Conservation (phyloP, 2,797 vertebrate genomes). For the Momotus momota region DNA sequence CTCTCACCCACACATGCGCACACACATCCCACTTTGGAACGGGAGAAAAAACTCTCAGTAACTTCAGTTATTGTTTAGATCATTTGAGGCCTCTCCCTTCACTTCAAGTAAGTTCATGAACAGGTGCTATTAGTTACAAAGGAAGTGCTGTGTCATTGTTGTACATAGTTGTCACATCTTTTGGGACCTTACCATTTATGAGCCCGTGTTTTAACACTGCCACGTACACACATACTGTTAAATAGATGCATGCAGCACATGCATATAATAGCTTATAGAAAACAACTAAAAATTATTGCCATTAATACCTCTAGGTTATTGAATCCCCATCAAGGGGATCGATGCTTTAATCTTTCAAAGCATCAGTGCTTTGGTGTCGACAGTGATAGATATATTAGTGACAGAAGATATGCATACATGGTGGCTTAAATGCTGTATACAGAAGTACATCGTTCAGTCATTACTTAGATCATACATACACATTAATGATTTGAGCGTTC, state of each 20-base stretch:
- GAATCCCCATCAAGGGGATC: constrained; percentile 41
- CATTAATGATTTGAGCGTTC: constrained; percentile 22
- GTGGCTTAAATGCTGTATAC: constrained; percentile 61
- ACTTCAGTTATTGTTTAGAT: background rate
- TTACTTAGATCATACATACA: constrained; percentile 45
- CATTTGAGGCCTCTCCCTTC: constrained; percentile 38
- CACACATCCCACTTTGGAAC: constrained; percentile 7
- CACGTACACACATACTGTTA: constrained; percentile 56
- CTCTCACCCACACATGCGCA: constrained; percentile 48
- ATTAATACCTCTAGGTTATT: constrained; percentile 61
- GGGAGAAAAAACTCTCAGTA: constrained; percentile 39
- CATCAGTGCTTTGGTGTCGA: constrained; percentile 63
- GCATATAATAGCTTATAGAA: constrained; percentile 61
- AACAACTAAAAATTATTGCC: constrained; percentile 70
- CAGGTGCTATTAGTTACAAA: constrained; percentile 72
- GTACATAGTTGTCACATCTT: background rate
- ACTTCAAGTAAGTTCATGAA: constrained; percentile 74
- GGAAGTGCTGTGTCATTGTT: constrained; percentile 11
- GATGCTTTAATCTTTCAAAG: constrained; percentile 59
- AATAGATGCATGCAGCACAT: constrained; percentile 73
- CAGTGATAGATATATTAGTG: constrained; percentile 56
- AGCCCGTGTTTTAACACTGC: constrained; percentile 14
- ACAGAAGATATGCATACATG: constrained; percentile 55
- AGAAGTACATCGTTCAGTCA: constrained; percentile 52
- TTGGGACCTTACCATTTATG: constrained; percentile 1